Evolutionary conservation across 2,797 vertebrate species (phyloP), one percentile per base, ranked within the genome.

Genomic region (Acrossocheilus wenchowensis): DNA sequence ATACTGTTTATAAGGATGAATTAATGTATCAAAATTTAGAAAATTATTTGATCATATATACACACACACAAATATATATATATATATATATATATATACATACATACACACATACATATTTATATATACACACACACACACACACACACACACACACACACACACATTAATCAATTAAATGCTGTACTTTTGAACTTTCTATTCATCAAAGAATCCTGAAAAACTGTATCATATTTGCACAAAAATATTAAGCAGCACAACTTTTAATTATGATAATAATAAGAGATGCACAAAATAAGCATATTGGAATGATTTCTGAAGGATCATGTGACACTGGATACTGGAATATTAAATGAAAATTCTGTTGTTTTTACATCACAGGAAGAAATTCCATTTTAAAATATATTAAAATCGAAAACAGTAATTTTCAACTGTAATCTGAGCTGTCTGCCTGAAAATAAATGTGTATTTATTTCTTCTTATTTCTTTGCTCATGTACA

Each of bases 401-500:
- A 68, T 36, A 64, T 64, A 68, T 36, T 34, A 68, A 34, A 66
- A 34, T 34, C 1, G 1, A 30, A 30, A 64, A 7, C 26, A 66
- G 26, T 68, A 8, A 68, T 68, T 68, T 34, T 7, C 3, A 68
- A 36, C 15, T 8, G 15, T 1, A 50, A 36, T 83, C 80, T 84
- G 73, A 74, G 88, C 83, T 78, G 69, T 62, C 54, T 45, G 57
- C 14, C 57, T 30, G 14, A 79, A 79, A 79, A 79, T 43, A 62
- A 79, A 79, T 17, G 78, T 83, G 79, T 85, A 88, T 30, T 30
- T 30, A 30, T 30, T 30, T 30, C 30, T 30, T 30, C 30, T 30
- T 30, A 72, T 85, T 79, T 52, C n/a, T 83, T 87, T 74, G 82
- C 85, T 86, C 74, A 74, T 88, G 85, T 86, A 86, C 6, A 39